Conservation (phyloP, 2,797 vertebrate species). For the Typhlichthys subterraneus region DNA sequence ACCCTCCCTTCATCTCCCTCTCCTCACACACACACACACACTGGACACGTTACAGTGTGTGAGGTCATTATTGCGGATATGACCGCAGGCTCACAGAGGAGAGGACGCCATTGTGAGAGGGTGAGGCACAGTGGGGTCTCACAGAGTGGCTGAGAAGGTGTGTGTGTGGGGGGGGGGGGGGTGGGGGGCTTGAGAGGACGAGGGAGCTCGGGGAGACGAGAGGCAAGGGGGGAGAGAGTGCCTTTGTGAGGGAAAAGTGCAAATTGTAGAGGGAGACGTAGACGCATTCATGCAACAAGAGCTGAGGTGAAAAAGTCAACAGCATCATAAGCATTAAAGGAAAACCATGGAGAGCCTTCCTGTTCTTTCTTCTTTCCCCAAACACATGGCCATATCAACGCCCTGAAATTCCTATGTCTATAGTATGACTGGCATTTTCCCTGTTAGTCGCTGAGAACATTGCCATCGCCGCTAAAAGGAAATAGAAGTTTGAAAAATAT, state of each 20-base stretch:
- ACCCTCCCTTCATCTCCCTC: neutral
- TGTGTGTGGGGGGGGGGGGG: neutral
- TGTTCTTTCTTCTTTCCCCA: too few species aligned
- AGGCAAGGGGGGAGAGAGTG: neutral
- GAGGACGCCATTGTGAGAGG: neutral
- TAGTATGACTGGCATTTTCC: conserved; percentile 34
- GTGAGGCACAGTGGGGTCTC: neutral
- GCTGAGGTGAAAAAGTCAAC: conserved; percentile 69
- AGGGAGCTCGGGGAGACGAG: conserved; percentile 38
- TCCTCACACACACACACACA: too few species aligned
- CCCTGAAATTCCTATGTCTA: conserved; percentile 34
- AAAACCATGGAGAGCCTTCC: conserved; percentile 48
- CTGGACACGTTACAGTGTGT: neutral
- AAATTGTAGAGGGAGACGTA: conserved; percentile 16
- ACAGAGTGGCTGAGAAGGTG: neutral
- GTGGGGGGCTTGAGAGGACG: conserved; percentile 36
- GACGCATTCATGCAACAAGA: conserved; percentile 53
- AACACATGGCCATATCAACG: conserved; percentile 22
- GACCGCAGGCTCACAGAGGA: too few species aligned
- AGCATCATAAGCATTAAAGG: conserved; percentile 65
- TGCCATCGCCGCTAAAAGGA: conserved; percentile 16
- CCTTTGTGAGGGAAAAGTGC: conserved; percentile 27
- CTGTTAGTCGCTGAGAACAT: conserved; percentile 20
- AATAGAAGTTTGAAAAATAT: conserved; percentile 49
- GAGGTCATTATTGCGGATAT: too few species aligned